Evolutionary conservation across 2,113 vertebrate species (phyloP), one percentile per base, ranked within the genome.

Genomic region (Dinomys branickii): DNA sequence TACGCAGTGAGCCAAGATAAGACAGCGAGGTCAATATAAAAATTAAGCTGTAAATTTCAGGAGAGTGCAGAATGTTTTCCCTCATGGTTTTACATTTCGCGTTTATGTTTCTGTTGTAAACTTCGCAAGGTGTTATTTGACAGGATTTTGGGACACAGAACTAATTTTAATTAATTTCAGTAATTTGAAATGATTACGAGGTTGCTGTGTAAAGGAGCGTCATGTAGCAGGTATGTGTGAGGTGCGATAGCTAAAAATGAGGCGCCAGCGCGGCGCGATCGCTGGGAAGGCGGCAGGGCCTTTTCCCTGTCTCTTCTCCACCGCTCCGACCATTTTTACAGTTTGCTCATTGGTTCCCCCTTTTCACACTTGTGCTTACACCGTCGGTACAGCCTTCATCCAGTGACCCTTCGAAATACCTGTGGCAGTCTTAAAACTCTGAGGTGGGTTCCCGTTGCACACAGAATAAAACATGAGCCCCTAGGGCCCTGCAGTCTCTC

Each of bases 31-130:
- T 67, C 7, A 56, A 1, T 85, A 44, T 81, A 52, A 61, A 91
- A 95, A 67, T 59, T 73, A 82, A 82, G 20, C 47, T 54, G 71
- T 89, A 92, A 85, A 75, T 93, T 85, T 80, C 33, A 30, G 13
- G 28, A 88, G 84, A 77, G 73, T 77, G 26, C 38, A n/a, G 47
- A 84, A 61, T 47, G 69, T 47, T 75, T 38, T 58, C 14, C 10
- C 20, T 24, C 8, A 4, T 20, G 13, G 14, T 85, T 96, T 95
- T 93, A 47, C 28, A 84, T 90, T 92, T 96, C 85, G 58, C 75
- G 19, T 41, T 96, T 54, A 56, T 2, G 33, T 88, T 94, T 90
- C 50, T 86, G 5, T 54, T 52, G 87, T 56, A 80, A 96, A 95
- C 16, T 80, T 90, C 26, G 17, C 47, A 67, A 19, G 26, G 54